Evolutionary conservation across 2,888 invertebrate genomes (phyloP).

Genomic region (Drosophila tanythrix): DNA sequence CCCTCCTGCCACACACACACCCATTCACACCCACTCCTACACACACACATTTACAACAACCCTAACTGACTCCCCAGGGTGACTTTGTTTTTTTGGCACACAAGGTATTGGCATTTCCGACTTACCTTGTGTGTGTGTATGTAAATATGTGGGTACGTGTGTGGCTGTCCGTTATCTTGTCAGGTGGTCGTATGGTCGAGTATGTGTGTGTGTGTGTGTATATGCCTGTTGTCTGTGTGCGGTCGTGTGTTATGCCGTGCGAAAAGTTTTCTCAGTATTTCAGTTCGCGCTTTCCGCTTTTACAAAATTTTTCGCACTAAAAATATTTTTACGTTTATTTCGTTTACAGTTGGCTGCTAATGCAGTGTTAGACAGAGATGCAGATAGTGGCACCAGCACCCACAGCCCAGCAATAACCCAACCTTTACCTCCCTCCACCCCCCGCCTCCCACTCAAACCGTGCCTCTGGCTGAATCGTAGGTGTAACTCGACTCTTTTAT

Average conservation of each 20-base stretch:
- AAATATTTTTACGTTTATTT: slow-evolving; percentile 77
- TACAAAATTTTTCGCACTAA: slow-evolving; percentile 72
- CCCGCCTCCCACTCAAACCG: not conserved
- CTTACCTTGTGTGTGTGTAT: slow-evolving; percentile 26
- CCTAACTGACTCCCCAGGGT: not conserved
- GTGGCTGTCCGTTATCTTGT: slow-evolving; percentile 51
- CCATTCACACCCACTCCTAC: not conserved
- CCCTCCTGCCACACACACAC: not conserved
- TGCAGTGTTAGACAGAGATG: slow-evolving; percentile 66
- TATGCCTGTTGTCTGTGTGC: slow-evolving; percentile 32
- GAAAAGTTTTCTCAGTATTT: slow-evolving; percentile 58
- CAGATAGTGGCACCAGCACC: slow-evolving; percentile 15
- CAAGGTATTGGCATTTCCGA: slow-evolving; percentile 66
- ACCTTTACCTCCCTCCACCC: not conserved
- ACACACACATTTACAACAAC: not conserved
- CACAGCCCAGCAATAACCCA: not conserved
- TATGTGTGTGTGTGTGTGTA: slow-evolving; percentile 2
- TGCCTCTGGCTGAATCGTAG: slow-evolving; percentile 39
- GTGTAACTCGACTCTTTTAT: slow-evolving; percentile 66
- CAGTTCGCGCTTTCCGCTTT: slow-evolving; percentile 43
- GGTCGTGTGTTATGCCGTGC: slow-evolving; percentile 51
- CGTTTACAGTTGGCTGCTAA: slow-evolving; percentile 75
- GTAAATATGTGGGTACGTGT: slow-evolving; percentile 19
- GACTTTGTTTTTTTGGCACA: slow-evolving; percentile 33
- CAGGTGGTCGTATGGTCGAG: slow-evolving; percentile 20